phyloP scores from a whole-genome alignment of 2,888 invertebrate species.

The Drosophila nigritarsus region DNA sequence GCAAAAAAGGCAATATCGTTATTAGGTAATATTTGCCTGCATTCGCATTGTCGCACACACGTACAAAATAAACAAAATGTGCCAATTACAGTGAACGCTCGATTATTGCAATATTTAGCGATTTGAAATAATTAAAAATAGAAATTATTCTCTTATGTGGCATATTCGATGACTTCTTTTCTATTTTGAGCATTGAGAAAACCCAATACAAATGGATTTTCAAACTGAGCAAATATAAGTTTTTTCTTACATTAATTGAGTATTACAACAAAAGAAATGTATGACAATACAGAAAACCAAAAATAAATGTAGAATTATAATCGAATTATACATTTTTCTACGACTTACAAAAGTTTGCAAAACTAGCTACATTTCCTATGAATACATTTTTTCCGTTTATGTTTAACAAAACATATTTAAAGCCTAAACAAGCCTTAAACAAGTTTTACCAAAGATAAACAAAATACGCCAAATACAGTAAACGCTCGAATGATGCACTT shows the following conservation, averaged over 20 bases:
- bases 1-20: constrained; percentile 59
- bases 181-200: background rate
- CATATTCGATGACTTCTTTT: background rate
- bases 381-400: background rate
- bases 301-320: background rate
- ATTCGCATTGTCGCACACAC: constrained; percentile 21
- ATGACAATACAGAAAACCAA: background rate
- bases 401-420: background rate
- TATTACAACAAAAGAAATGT: background rate
- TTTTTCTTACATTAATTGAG: background rate
- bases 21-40: constrained; percentile 50
- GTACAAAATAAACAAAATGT: constrained; percentile 12
- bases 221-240: background rate
- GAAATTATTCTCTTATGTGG: background rate
- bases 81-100: background rate
- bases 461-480: constrained; percentile 2
- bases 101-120: too few relatives aligned
- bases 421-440: background rate
- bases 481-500: background rate
- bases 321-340: background rate
- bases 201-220: background rate
- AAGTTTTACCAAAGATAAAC: constrained; percentile 9
- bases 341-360: background rate
- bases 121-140: background rate
- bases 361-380: background rate